A percentile compares a stretch with the other conserved stretches of the same genome.
Conservation (phyloP, 2,113 vertebrate genomes). For the Colossoma macropomum region DNA sequence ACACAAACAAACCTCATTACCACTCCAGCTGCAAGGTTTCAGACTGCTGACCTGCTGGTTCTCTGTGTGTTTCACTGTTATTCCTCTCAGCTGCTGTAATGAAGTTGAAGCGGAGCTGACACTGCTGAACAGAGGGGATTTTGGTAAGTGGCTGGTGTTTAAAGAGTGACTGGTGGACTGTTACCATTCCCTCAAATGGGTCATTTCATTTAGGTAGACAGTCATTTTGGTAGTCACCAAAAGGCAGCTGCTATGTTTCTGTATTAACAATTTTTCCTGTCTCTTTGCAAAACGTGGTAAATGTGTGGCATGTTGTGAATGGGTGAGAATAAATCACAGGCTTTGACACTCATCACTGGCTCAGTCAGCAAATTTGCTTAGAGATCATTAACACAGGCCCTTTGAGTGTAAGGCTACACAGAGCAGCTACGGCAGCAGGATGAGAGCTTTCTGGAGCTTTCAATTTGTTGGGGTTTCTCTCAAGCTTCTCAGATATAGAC, state of each 20-base stretch:
- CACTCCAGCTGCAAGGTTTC: not conserved
- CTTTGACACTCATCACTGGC: not conserved
- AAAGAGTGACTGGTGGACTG: not conserved
- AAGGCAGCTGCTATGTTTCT: not conserved
- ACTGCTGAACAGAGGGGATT: not conserved
- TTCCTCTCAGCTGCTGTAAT: not conserved
- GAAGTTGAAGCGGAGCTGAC: not conserved
- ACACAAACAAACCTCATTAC: not conserved
- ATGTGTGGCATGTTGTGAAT: not conserved
- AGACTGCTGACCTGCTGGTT: not conserved
- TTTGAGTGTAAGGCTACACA: not conserved
- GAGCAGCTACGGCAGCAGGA: not conserved
- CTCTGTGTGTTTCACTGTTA: not conserved
- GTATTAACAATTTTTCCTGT: not conserved
- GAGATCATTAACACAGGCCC: not conserved
- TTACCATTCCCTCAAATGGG: no score
- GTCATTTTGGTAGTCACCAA: not conserved
- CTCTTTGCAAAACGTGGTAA: not conserved
- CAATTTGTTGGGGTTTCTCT: conserved; percentile 27
- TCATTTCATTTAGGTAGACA: not conserved
- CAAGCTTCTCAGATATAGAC: not conserved
- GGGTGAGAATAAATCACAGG: conserved; percentile 1
- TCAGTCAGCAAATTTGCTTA: not conserved
- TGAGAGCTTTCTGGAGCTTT: conserved; percentile 28
- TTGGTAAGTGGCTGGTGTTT: not conserved